Percentiles rank a stretch among this genome's conserved stretches.
phyloP scores from a whole-genome alignment of 1,140 invertebrate species.

The Drosophila kikkawai region DNA sequence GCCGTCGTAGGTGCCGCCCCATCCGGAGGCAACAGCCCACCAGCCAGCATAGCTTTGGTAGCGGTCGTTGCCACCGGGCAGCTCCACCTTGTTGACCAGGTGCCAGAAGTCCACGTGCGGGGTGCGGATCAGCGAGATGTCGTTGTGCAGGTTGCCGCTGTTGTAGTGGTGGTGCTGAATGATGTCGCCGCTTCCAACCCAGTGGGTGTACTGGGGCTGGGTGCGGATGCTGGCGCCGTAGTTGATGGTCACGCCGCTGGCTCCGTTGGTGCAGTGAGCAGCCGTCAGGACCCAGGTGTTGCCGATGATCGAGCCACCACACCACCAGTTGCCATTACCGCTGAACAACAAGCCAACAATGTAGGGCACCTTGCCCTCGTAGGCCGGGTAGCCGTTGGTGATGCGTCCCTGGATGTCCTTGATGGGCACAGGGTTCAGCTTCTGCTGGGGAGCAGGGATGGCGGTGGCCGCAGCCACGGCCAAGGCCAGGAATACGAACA shows the following conservation, averaged over 20 bases:
- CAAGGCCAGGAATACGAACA: conserved; percentile 33
- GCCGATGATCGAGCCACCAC: conserved; percentile 87
- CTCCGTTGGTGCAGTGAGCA: conserved; percentile 86
- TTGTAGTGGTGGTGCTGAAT: conserved; percentile 57
- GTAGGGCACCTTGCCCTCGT: conserved; percentile 86
- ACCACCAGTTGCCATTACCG: conserved; percentile 84
- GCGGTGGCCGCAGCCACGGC: conserved; percentile 42
- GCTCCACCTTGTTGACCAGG: conserved; percentile 57
- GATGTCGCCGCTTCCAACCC: conserved; percentile 47
- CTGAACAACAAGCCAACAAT: conserved; percentile 85
- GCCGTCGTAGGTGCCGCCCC: conserved; percentile 61
- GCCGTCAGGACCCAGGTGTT: conserved; percentile 87
- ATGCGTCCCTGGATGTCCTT: conserved; percentile 73
- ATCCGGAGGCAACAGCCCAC: conserved; percentile 64
- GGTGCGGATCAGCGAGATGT: conserved; percentile 60
- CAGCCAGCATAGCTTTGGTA: conserved; percentile 43
- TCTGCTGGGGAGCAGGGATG: conserved; percentile 29
- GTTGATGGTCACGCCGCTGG: conserved; percentile 57
- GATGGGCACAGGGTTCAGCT: conserved; percentile 31
- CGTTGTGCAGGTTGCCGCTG: conserved; percentile 52
- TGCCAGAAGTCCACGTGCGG: conserved; percentile 61
- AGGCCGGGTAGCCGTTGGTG: conserved; percentile 72
- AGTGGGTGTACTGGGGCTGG: conserved; percentile 54
- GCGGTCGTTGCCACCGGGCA: conserved; percentile 56
- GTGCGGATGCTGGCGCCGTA: conserved; percentile 69